Conservation (phyloP, 2,888 invertebrate genomes). For the Encarsia formosa region DNA sequence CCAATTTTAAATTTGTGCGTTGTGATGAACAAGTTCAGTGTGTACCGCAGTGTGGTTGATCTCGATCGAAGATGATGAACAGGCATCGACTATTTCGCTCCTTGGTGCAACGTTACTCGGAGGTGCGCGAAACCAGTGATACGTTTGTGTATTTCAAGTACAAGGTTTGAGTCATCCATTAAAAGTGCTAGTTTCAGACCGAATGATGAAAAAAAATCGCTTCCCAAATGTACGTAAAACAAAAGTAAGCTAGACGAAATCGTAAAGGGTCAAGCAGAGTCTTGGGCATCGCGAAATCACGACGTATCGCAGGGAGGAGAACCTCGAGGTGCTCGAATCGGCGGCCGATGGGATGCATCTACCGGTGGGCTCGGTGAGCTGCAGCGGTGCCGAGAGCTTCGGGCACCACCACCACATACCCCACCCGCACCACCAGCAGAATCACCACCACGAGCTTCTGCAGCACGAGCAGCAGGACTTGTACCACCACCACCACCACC, state of each 20-base stretch:
- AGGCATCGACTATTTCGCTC: too few species aligned
- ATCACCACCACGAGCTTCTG: slow-evolving; percentile 20
- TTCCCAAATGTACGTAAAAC: background rate
- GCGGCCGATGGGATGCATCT: slow-evolving; percentile 51
- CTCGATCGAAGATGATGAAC: too few species aligned
- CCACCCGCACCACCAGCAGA: slow-evolving; percentile 25
- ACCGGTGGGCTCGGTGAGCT: slow-evolving; percentile 50
- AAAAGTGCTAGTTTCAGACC: too few species aligned
- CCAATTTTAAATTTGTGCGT: background rate
- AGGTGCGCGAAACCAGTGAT: background rate
- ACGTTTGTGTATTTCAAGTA: too few species aligned
- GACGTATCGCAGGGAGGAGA: slow-evolving; percentile 8
- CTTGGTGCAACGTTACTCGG: too few species aligned
- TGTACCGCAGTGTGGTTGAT: background rate
- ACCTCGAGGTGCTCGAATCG: slow-evolving; percentile 36
- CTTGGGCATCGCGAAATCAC: background rate
- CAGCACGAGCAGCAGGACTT: slow-evolving; percentile 6
- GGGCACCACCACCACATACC: slow-evolving; percentile 34
- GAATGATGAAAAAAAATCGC: too few species aligned
- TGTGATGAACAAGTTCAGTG: background rate
- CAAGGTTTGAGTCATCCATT: too few species aligned
- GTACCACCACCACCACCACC: slow-evolving; percentile 36
- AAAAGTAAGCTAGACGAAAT: background rate
- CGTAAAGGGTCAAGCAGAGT: background rate
- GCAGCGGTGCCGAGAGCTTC: slow-evolving; percentile 45